These are phyloP conservation scores for Muntiacus reevesi DNA, from an alignment of 2,113 vertebrate species.

Conservation along the genomic window DNA sequence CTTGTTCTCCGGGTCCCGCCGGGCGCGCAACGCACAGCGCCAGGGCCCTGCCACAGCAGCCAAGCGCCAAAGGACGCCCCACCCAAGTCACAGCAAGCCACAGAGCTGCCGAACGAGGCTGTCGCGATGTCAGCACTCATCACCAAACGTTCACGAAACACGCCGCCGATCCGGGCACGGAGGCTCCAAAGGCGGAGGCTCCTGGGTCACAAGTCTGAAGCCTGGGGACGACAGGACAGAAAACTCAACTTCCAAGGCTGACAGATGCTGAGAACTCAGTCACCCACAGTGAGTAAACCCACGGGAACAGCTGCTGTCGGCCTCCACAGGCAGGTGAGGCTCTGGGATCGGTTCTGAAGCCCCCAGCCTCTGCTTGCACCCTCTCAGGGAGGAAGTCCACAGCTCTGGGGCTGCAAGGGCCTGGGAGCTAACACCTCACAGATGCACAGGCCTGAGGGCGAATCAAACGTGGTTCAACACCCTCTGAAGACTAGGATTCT, in stretches of 20 bases:
- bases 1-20: neutral
- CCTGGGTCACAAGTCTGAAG: neutral
- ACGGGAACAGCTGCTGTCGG: fast-evolving
- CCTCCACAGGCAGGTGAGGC: neutral
- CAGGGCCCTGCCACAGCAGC: neutral
- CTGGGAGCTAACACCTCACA: no score
- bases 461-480: neutral
- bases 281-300: fast-evolving
- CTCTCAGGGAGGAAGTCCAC: neutral
- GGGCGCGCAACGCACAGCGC: constrained; percentile 9
- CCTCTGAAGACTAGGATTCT: neutral
- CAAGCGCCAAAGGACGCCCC: constrained; percentile 9
- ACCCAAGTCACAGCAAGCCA: constrained; percentile 37
- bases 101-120: neutral
- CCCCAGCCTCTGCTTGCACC: neutral
- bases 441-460: neutral
- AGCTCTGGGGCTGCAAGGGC: neutral
- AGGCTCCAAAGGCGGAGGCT: neutral
- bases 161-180: no score
- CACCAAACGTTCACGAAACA: fast-evolving
- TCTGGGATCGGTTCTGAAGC: neutral
- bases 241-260: neutral
- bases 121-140: fast-evolving
- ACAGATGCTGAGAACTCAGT: neutral
- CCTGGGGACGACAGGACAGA: neutral